These are phyloP conservation scores for Brachynemurus nebulosus DNA, from an alignment of 2,888 invertebrate genomes.

Conservation along the genomic window DNA sequence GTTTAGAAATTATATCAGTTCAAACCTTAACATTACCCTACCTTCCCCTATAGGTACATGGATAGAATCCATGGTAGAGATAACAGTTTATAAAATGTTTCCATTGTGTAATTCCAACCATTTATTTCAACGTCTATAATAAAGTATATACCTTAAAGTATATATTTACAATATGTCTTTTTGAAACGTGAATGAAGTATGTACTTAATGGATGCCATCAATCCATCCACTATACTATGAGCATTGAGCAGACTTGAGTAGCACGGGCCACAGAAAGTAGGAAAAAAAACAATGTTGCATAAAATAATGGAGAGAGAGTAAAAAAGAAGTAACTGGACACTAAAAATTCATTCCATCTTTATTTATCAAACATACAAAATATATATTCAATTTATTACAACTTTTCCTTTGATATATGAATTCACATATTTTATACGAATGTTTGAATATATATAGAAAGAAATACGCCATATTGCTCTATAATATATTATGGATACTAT, in stretches of 20 bases:
- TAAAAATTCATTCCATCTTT: background rate
- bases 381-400: background rate
- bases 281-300: too few relatives aligned
- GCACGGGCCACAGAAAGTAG: too few relatives aligned
- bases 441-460: background rate
- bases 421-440: background rate
- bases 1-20: too few relatives aligned
- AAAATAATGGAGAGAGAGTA: too few relatives aligned
- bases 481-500: slow-evolving; percentile 1
- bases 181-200: slow-evolving; percentile 1
- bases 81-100: too few relatives aligned
- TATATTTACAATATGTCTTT: background rate
- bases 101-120: background rate
- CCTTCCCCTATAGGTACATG: too few relatives aligned
- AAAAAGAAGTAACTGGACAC: too few relatives aligned
- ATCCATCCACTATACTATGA: too few relatives aligned
- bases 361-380: slow-evolving; percentile 1
- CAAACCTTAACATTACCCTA: too few relatives aligned
- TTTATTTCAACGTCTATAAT: background rate
- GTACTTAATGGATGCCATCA: background rate
- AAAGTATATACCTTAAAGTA: background rate
- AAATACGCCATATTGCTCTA: background rate
- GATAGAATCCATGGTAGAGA: too few relatives aligned
- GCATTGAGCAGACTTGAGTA: too few relatives aligned
- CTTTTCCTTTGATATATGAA: background rate